Evolutionary conservation across 2,113 vertebrate genomes (phyloP).

Genomic region (Sitta europaea): DNA sequence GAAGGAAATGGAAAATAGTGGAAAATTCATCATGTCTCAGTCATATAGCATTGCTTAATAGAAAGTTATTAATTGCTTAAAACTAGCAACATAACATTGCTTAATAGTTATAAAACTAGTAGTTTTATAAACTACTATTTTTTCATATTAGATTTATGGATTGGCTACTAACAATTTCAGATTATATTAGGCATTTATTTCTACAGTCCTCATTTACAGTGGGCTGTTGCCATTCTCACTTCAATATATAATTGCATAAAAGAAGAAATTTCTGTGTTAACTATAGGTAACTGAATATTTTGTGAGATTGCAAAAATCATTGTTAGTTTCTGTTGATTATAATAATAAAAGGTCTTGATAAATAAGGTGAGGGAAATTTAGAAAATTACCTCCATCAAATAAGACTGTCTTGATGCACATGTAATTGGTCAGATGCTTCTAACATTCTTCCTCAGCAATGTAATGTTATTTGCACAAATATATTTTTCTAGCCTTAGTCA

Average conservation of each 20-base stretch:
- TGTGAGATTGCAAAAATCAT: not conserved
- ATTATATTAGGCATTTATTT: not conserved
- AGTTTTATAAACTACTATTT: not conserved
- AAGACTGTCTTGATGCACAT: not conserved
- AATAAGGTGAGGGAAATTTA: slow-evolving; percentile 45
- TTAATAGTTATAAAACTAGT: not conserved
- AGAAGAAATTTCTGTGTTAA: not conserved
- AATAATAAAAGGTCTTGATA: slow-evolving; percentile 25
- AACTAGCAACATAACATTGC: no score
- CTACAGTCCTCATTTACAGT: not conserved
- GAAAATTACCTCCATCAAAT: not conserved
- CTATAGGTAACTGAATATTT: not conserved
- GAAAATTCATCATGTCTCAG: not conserved
- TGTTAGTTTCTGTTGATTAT: not conserved
- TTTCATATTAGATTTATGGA: not conserved
- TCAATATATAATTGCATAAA: not conserved
- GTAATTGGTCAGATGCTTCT: slow-evolving; percentile 21
- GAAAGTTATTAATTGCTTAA: no score
- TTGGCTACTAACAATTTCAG: not conserved
- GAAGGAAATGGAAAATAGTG: not conserved
- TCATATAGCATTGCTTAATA: not conserved
- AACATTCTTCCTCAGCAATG: not conserved
- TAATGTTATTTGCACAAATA: slow-evolving; percentile 32
- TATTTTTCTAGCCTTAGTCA: slow-evolving; percentile 16
- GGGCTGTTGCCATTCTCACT: not conserved